Evolutionary conservation across 2,888 invertebrate genomes (phyloP).

Genomic region (Pemphredon lugubris): DNA sequence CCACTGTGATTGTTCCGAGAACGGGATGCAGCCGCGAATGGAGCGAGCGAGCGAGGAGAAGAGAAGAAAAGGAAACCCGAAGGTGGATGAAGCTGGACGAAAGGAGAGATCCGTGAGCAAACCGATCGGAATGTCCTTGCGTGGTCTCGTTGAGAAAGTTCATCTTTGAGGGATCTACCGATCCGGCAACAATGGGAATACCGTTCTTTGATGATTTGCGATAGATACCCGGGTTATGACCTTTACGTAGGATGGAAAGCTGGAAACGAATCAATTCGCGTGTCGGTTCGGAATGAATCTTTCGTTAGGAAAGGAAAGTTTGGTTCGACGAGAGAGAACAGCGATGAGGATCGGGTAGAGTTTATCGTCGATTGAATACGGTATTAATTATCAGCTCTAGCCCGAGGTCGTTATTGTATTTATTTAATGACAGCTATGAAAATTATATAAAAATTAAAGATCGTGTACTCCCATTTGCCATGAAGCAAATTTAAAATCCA

Average conservation of each 20-base stretch:
- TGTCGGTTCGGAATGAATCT: too few relatives aligned
- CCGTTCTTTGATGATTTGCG: conserved; percentile 23
- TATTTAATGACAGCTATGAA: too few relatives aligned
- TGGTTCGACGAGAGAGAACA: too few relatives aligned
- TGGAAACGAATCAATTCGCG: too few relatives aligned
- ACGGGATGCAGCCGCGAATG: conserved; percentile 48
- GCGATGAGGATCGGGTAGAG: too few relatives aligned
- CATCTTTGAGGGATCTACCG: background rate
- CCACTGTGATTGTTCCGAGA: conserved; percentile 74
- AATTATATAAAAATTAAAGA: too few relatives aligned
- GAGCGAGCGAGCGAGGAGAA: conserved; percentile 38
- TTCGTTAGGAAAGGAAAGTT: too few relatives aligned
- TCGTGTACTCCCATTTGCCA: too few relatives aligned
- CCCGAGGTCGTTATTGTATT: too few relatives aligned
- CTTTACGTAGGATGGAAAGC: conserved; percentile 17
- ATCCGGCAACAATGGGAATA: conserved; percentile 31
- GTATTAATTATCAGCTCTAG: too few relatives aligned
- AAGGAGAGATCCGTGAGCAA: conserved; percentile 39
- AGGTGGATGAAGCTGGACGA: conserved; percentile 40
- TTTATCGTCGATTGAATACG: too few relatives aligned
- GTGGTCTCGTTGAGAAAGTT: conserved; percentile 39
- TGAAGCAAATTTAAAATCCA: too few relatives aligned
- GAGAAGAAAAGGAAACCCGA: conserved; percentile 36
- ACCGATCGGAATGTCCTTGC: conserved; percentile 48
- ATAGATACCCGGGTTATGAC: conserved; percentile 21